Conservation (phyloP, 2,797 vertebrate genomes). For the Balearica regulorum region DNA sequence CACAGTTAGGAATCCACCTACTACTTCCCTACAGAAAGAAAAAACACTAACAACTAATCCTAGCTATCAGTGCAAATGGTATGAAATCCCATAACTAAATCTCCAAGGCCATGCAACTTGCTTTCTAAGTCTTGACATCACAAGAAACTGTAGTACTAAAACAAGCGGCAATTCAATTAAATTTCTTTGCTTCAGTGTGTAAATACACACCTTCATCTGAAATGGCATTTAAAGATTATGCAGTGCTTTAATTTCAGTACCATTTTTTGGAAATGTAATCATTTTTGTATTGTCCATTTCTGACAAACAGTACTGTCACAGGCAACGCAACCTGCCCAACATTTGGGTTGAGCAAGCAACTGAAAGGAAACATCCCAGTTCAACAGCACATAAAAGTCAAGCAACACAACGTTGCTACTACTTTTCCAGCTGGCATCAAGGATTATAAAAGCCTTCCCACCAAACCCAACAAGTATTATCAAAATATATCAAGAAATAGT, state of each 20-base stretch:
- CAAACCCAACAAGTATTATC: background rate
- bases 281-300: background rate
- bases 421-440: background rate
- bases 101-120: background rate
- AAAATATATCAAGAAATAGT: slow-evolving; percentile 6
- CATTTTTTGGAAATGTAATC: background rate
- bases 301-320: background rate
- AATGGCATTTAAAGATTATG: background rate
- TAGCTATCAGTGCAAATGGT: slow-evolving; percentile 67
- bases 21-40: slow-evolving; percentile 54
- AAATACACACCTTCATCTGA: background rate
- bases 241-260: background rate
- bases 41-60: slow-evolving; percentile 39
- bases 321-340: background rate
- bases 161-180: background rate
- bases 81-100: slow-evolving; percentile 47
- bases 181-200: background rate
- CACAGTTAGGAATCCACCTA: slow-evolving; percentile 62
- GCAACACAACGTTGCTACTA: background rate
- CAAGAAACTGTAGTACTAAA: background rate
- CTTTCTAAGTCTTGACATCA: background rate
- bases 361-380: background rate
- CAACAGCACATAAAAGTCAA: background rate
- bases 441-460: background rate
- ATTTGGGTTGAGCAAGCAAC: background rate